Evolutionary conservation across 1,140 invertebrate species (phyloP).

Genomic region (Drosophila bipectinata): DNA sequence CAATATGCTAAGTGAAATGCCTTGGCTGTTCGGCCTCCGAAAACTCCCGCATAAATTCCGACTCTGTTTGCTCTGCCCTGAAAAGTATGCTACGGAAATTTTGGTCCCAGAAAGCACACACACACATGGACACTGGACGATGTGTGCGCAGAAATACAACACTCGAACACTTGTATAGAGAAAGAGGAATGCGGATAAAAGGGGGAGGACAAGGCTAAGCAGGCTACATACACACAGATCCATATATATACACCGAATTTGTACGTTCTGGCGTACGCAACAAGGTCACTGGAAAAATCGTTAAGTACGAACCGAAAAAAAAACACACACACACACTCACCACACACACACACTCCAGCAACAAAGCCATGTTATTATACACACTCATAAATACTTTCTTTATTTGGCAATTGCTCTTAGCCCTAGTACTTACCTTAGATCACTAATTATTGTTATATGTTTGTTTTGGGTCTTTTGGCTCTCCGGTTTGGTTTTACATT

Average conservation of each 20-base stretch:
- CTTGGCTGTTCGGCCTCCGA: conserved; percentile 12
- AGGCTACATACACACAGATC: conserved; percentile 51
- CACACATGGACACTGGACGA: conserved; percentile 24
- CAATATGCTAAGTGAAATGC: conserved; percentile 53
- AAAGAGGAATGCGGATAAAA: conserved; percentile 33
- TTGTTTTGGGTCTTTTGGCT: not conserved
- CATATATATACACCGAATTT: conserved; percentile 30
- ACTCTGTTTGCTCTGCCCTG: conserved; percentile 21
- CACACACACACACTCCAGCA: conserved; percentile 27
- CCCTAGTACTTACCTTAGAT: conserved; percentile 22
- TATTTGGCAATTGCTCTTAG: conserved; percentile 3
- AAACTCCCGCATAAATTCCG: conserved; percentile 48
- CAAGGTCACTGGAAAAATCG: conserved; percentile 84
- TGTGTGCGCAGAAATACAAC: conserved; percentile 5
- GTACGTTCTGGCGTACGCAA: conserved; percentile 77
- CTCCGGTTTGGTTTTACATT: not conserved
- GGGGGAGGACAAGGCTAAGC: conserved; percentile 65
- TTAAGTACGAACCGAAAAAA: conserved; percentile 61
- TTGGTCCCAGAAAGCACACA: conserved; percentile 25
- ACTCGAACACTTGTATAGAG: conserved; percentile 1
- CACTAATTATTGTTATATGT: conserved; percentile 29
- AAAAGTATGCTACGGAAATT: conserved; percentile 65
- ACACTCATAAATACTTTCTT: conserved; percentile 24
- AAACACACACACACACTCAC: conserved; percentile 2
- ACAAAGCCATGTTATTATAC: conserved; percentile 57